phyloP scores from a whole-genome alignment of 2,113 vertebrate genomes.

The Halichoerus grypus region DNA sequence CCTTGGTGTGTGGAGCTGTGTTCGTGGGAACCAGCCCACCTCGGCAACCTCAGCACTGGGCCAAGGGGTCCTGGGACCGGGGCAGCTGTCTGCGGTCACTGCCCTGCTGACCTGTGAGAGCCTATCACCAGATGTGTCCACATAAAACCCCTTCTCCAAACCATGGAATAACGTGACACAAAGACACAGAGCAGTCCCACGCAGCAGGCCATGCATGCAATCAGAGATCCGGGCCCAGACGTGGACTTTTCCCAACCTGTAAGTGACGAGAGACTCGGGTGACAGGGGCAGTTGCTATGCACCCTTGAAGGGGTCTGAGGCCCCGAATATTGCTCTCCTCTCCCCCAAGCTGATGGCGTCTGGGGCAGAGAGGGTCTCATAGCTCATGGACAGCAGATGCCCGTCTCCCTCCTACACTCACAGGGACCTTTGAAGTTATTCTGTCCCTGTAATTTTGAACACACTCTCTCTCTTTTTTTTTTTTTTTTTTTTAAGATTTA shows the following conservation, averaged over 20 bases:
- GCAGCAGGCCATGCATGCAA: accelerated
- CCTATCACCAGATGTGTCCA: accelerated
- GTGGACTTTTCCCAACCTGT: accelerated
- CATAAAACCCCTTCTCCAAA: not conserved
- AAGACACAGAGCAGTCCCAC: accelerated
- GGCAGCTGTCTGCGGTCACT: accelerated
- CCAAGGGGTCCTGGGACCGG: not conserved
- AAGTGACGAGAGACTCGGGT: accelerated
- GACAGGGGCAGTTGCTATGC: accelerated
- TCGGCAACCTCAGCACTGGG: accelerated
- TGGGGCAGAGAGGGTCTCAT: not conserved
- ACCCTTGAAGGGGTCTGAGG: not conserved
- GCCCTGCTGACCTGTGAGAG: accelerated
- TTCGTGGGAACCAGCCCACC: accelerated
- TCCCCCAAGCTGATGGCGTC: not conserved
- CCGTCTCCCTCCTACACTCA: accelerated
- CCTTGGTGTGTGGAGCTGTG: accelerated
- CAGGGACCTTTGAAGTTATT: accelerated
- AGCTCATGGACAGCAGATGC: not conserved
- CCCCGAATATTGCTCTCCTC: not conserved
- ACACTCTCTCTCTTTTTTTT: not conserved
- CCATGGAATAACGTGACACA: accelerated
- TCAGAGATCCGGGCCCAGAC: not conserved
- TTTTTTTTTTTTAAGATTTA: not conserved
- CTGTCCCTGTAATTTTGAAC: not conserved